phyloP scores from a whole-genome alignment of 2,113 vertebrate species.

The Paratilapia polleni region DNA sequence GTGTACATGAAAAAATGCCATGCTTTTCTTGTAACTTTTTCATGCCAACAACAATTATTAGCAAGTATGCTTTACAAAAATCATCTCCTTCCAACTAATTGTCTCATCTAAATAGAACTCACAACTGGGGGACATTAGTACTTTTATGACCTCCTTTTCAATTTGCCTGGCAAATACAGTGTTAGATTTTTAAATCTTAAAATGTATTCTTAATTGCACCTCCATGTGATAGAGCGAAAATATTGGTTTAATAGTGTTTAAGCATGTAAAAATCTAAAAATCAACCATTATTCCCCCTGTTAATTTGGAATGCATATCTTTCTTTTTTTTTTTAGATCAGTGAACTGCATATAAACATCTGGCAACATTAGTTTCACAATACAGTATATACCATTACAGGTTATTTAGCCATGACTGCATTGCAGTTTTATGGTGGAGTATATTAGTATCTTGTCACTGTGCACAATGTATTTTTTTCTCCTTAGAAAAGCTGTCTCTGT shows the following conservation, averaged over 20 bases:
- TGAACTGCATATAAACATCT: background rate
- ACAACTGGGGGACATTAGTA: background rate
- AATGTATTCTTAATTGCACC: background rate
- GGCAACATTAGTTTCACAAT: background rate
- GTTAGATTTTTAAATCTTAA: background rate
- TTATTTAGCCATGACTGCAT: background rate
- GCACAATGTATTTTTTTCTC: background rate
- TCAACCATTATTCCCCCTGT: background rate
- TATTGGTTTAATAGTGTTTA: background rate
- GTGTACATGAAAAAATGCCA: no score
- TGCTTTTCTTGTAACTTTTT: background rate
- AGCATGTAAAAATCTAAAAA: background rate
- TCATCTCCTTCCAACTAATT: background rate
- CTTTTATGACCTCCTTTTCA: background rate
- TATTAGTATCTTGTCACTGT: background rate
- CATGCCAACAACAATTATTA: background rate
- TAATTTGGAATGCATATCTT: no score
- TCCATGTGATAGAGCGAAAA: background rate
- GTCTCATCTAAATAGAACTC: background rate
- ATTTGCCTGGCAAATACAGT: background rate
- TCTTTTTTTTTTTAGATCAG: background rate
- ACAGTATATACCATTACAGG: background rate
- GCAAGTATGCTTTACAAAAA: no score
- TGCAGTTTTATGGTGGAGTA: background rate
- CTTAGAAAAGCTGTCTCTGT: background rate